Evolutionary conservation across 2,888 invertebrate species (phyloP).

Genomic region (Thymelicus sylvestris): DNA sequence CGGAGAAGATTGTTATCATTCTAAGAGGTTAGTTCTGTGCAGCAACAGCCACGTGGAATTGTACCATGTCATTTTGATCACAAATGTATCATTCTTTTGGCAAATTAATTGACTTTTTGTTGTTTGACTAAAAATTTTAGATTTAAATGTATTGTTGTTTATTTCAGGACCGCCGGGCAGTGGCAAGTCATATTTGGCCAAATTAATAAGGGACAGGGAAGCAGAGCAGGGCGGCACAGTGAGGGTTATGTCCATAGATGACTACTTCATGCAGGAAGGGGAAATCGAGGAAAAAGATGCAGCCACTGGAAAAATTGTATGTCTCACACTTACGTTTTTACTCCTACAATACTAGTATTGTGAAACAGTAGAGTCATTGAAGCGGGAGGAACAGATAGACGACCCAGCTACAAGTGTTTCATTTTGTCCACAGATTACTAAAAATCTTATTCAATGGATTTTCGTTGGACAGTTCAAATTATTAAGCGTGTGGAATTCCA

Average conservation of each 20-base stretch:
- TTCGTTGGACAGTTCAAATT: too few species aligned
- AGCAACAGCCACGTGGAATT: too few species aligned
- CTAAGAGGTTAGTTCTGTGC: slow-evolving; percentile 86
- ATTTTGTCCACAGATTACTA: too few species aligned
- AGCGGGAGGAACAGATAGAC: too few species aligned
- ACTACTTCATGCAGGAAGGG: slow-evolving; percentile 96
- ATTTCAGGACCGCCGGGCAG: slow-evolving; percentile 93
- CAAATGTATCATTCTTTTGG: too few species aligned
- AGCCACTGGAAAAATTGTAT: slow-evolving; percentile 89
- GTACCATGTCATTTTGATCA: too few species aligned
- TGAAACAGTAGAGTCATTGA: too few species aligned
- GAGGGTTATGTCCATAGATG: slow-evolving; percentile 96
- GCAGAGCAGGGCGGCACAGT: slow-evolving; percentile 95
- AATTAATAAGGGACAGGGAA: slow-evolving; percentile 92
- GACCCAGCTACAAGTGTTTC: too few species aligned
- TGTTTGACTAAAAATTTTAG: too few species aligned
- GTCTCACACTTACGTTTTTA: slow-evolving; percentile 43
- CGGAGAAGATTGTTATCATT: slow-evolving; percentile 93
- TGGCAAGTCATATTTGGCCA: slow-evolving; percentile 96
- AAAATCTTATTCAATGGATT: too few species aligned
- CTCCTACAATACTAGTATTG: background rate
- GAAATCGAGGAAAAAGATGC: slow-evolving; percentile 89
- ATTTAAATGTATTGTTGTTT: slow-evolving; percentile 12
- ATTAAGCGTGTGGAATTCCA: too few species aligned
- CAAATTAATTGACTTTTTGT: too few species aligned